Conservation (phyloP, 2,888 invertebrate species). For the Tiliacea citrago region DNA sequence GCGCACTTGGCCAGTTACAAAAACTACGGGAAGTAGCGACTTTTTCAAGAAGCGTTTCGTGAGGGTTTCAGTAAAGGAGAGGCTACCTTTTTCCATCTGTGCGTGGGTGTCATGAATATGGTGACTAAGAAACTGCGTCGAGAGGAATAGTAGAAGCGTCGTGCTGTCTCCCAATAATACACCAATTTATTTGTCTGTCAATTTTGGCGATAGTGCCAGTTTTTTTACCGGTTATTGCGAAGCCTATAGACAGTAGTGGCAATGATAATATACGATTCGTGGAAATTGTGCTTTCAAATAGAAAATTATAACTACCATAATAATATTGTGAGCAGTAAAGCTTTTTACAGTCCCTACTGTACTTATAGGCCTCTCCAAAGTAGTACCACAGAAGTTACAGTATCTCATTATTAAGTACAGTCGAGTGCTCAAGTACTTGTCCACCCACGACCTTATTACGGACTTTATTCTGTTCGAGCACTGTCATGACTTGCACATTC, state of each 20-base stretch:
- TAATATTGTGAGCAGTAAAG: background rate
- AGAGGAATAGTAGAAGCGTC: background rate
- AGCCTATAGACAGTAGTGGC: background rate
- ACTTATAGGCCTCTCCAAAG: constrained; percentile 17
- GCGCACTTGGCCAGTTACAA: too few species aligned
- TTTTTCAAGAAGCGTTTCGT: background rate
- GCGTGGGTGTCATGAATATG: background rate
- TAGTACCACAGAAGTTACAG: constrained; percentile 32
- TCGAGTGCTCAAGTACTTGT: constrained; percentile 24
- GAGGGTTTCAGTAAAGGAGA: too few species aligned
- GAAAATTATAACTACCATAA: background rate
- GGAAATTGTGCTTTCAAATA: background rate
- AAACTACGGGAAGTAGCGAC: background rate
- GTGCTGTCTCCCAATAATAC: constrained; percentile 22
- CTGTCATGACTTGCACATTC: constrained; percentile 53
- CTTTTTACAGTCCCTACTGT: background rate
- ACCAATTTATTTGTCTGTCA: too few species aligned
- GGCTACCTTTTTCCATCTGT: background rate
- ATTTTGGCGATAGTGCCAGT: too few species aligned
- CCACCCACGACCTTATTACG: constrained; percentile 43
- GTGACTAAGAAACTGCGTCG: constrained; percentile 1
- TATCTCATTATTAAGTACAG: constrained; percentile 43
- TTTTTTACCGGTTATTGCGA: background rate
- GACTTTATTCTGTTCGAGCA: constrained; percentile 30
- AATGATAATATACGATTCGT: background rate